phyloP scores from a whole-genome alignment of 2,888 invertebrate genomes.

The Axea sp. region DNA sequence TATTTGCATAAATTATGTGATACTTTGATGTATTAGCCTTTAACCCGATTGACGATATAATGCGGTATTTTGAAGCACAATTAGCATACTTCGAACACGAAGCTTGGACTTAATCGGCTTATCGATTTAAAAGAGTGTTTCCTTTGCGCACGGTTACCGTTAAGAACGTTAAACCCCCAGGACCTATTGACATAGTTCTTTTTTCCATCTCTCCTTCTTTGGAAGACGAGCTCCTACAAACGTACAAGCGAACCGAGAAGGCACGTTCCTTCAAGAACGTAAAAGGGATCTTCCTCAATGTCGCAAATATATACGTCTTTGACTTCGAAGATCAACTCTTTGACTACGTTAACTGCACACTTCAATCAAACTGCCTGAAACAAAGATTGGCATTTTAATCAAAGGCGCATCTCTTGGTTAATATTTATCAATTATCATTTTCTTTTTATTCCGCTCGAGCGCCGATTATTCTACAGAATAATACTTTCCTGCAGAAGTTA shows the following conservation, averaged over 20 bases:
- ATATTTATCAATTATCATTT: constrained; percentile 57
- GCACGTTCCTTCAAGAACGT: constrained; percentile 57
- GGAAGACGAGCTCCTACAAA: constrained; percentile 40
- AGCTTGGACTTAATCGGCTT: constrained; percentile 61
- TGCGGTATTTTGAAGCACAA: constrained; percentile 51
- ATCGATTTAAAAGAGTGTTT: constrained; percentile 62
- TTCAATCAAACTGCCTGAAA: constrained; percentile 52
- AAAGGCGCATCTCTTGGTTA: constrained; percentile 41
- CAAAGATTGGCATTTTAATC: constrained; percentile 60
- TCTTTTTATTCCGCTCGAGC: constrained; percentile 15
- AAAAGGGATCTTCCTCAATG: constrained; percentile 59
- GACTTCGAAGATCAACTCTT: constrained; percentile 57
- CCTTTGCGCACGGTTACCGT: constrained; percentile 56
- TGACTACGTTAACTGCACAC: constrained; percentile 49
- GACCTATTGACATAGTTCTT: constrained; percentile 62
- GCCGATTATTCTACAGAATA: constrained; percentile 25
- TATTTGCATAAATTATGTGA: constrained; percentile 50
- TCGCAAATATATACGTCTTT: constrained; percentile 57
- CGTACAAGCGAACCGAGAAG: constrained; percentile 58
- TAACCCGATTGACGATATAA: constrained; percentile 55
- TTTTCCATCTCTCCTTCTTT: constrained; percentile 35
- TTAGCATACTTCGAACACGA: constrained; percentile 57
- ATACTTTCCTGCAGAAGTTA: no score
- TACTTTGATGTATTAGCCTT: constrained; percentile 54
- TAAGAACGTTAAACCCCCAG: constrained; percentile 58